These are phyloP conservation scores for Drosophila robusta DNA, from an alignment of 2,888 invertebrate species.

Conservation along the genomic window DNA sequence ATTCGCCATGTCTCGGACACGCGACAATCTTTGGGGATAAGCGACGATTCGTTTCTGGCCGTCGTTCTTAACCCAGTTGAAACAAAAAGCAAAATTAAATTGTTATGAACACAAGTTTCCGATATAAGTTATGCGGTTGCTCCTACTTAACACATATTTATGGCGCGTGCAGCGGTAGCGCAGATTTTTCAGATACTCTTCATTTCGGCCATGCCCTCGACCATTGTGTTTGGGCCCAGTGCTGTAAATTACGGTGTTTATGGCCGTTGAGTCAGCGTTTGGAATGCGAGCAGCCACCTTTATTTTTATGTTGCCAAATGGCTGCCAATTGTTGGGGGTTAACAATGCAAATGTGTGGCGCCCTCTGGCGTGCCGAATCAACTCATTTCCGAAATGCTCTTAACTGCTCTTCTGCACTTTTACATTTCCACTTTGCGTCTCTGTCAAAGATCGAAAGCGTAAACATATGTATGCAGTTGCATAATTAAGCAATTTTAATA, in stretches of 20 bases:
- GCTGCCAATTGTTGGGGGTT: constrained; percentile 30
- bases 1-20: constrained; percentile 72
- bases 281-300: constrained; percentile 38
- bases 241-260: constrained; percentile 67
- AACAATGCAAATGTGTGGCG: constrained; percentile 33
- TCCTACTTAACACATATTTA: constrained; percentile 79
- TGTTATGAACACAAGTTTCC: constrained; percentile 79
- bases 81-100: constrained; percentile 80
- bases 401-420: constrained; percentile 31
- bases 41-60: constrained; percentile 32
- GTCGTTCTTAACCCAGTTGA: constrained; percentile 43
- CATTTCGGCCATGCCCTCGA: constrained; percentile 3
- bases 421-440: constrained; percentile 33
- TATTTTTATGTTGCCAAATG: constrained; percentile 20
- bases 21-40: constrained; percentile 72
- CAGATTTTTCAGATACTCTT: constrained; percentile 72
- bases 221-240: background rate
- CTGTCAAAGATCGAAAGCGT: constrained; percentile 5
- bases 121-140: constrained; percentile 69
- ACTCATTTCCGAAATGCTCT: constrained; percentile 4
- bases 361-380: constrained; percentile 22
- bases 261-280: constrained; percentile 54
- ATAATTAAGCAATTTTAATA: too few species aligned
- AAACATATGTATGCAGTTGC: too few species aligned
- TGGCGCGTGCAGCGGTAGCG: constrained; percentile 80